A percentile compares a stretch with the other conserved stretches of the same genome.
Conservation (phyloP, 2,113 vertebrate species). For the Heterotis niloticus region DNA sequence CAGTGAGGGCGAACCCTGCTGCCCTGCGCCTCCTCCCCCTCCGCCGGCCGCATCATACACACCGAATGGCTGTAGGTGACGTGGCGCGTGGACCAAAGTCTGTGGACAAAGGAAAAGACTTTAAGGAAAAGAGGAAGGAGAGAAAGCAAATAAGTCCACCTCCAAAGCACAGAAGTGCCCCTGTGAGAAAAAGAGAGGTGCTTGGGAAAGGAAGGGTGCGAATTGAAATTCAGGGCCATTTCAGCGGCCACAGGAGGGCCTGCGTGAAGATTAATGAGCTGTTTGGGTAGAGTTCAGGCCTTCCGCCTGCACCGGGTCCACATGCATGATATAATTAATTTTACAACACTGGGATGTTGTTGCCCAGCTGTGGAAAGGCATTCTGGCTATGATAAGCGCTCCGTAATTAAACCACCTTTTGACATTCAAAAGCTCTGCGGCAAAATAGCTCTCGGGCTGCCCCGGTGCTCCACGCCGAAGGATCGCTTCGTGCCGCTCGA, state of each 20-base stretch:
- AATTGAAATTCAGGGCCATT: constrained; percentile 66
- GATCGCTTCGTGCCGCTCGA: background rate
- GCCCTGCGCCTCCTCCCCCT: too few species aligned
- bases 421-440: constrained; percentile 56
- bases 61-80: constrained; percentile 12
- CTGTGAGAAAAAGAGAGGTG: constrained; percentile 39
- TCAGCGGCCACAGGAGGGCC: constrained; percentile 60
- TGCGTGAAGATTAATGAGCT: constrained; percentile 83
- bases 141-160: constrained; percentile 12
- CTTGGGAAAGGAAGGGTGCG: constrained; percentile 49
- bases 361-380: constrained; percentile 53
- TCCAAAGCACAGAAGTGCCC: constrained; percentile 3
- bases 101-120: constrained; percentile 36
- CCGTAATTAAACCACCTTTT: constrained; percentile 76
- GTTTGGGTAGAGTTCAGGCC: constrained; percentile 72
- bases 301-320: constrained; percentile 66
- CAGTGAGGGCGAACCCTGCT: too few species aligned
- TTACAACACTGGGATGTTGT: constrained; percentile 76
- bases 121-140: constrained; percentile 13
- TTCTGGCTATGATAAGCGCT: constrained; percentile 68
- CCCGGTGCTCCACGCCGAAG: constrained; percentile 14
- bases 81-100: constrained; percentile 57
- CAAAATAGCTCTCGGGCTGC: constrained; percentile 42
- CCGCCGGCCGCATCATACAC: background rate
- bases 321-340: constrained; percentile 79